Percentiles rank a stretch among this genome's conserved stretches.
phyloP scores from a whole-genome alignment of 1,140 invertebrate species.

The Calephelis virginiensis region DNA sequence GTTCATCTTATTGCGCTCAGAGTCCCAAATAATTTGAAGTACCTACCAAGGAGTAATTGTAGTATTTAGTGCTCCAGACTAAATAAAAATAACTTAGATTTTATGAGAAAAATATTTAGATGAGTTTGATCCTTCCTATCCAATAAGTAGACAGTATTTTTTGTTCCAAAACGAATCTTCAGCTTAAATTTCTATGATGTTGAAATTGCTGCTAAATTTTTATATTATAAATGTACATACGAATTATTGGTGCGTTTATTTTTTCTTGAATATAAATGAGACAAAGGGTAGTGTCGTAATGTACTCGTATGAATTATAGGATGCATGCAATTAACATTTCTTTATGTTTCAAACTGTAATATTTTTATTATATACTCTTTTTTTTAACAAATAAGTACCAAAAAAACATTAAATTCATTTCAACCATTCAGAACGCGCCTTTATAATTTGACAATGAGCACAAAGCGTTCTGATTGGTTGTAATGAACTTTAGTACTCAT shows the following conservation, averaged over 20 bases:
- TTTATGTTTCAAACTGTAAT: neutral
- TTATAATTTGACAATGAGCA: too few relatives aligned
- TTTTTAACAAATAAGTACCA: too few relatives aligned
- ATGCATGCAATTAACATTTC: neutral
- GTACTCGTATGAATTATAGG: neutral
- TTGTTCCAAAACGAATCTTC: neutral
- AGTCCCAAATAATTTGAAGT: constrained; percentile 19
- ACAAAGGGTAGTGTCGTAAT: neutral
- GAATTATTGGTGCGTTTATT: too few relatives aligned
- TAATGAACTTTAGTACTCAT: too few relatives aligned
- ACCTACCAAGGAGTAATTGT: constrained; percentile 16
- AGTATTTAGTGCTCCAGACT: neutral
- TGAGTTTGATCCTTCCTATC: neutral
- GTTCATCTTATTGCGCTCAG: constrained; percentile 13
- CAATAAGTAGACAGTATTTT: neutral
- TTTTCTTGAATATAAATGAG: neutral
- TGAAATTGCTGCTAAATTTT: too few relatives aligned
- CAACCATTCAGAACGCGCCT: too few relatives aligned
- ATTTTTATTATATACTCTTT: too few relatives aligned
- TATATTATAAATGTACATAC: too few relatives aligned
- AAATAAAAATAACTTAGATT: neutral
- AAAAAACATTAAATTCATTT: too few relatives aligned
- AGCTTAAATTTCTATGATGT: too few relatives aligned
- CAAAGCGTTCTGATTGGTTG: too few relatives aligned
- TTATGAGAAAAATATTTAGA: neutral